Base-by-base conservation (phyloP, 2,797 vertebrate species). In the Falco berigora region DNA sequence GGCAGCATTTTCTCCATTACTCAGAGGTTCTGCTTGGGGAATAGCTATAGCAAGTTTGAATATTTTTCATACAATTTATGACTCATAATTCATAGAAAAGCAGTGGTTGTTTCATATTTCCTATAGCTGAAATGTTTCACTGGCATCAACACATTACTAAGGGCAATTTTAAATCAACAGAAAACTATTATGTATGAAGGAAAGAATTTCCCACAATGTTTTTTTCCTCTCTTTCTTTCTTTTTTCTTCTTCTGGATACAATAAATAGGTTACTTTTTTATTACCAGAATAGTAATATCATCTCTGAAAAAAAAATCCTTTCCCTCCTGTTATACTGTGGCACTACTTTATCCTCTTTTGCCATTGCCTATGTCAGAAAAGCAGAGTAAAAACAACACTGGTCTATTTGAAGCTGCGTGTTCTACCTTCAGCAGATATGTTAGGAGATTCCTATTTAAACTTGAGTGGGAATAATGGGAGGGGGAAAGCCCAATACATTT, bases 151-250 rank as follows among this genome's bases (percentile, higher is more conserved):
- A 90, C 32, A 84, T 88, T 85, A 96, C 77, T 72, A 92, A 83
- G 21, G 86, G 68, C 84, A 94, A 97, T 85, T 97, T 96, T 81
- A 97, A 96, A 95, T 92, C 96, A 97, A 94, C 81, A 95, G 96
- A 94, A 97, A 93, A 95, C 89, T 93, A 96, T 97, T 96, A 96
- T 72, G 94, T 89, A 87, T 38, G 69, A 96, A 88, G 96, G 94
- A 97, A 98, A 91, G 95, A 97, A 98, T 97, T 96, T 97, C 96
- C 94, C 90, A 94, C 67, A 92, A 91, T 76, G 78, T n/a, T 96
- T 90, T 86, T 79, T 56, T 15, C 28, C 36, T 71, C 71, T 61
- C 53, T 68, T 36, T 44, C 24, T 67, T 66, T 55, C 49, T 91
- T 94, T 82, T 89, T 93, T 64, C 67, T 95, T 78, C 80, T 83